Percentiles rank a stretch among this genome's conserved stretches.
phyloP scores from a whole-genome alignment of 2,113 vertebrate genomes.

The Rhinoderma darwinii region DNA sequence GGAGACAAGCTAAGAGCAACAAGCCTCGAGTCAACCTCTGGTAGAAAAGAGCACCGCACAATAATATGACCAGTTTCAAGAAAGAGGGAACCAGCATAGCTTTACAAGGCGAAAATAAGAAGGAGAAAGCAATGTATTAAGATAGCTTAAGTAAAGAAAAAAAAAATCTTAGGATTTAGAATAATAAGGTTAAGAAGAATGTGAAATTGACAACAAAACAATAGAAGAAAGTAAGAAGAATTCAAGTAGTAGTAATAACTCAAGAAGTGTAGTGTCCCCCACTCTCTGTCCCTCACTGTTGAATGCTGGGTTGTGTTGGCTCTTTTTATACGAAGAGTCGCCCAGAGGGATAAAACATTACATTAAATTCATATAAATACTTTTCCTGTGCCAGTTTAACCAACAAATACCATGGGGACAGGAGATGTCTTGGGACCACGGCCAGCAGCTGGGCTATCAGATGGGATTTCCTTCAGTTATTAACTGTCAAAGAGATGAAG shows the following conservation, averaged over 20 bases:
- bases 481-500: slow-evolving; percentile 67
- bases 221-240: too few species aligned
- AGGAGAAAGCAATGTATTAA: not conserved
- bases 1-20: slow-evolving; percentile 15
- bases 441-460: not conserved
- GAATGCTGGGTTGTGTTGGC: not conserved
- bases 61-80: not conserved
- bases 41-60: not conserved
- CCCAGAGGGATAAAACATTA: slow-evolving; percentile 11
- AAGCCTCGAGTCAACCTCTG: not conserved
- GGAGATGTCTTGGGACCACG: not conserved
- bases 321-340: not conserved
- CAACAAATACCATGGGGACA: not conserved
- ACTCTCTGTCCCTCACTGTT: not conserved
- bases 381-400: not conserved
- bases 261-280: not conserved
- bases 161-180: too few species aligned
- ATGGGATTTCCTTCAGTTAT: slow-evolving; percentile 43
- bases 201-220: not conserved
- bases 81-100: not conserved
- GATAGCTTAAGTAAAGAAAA: not conserved
- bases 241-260: too few species aligned
- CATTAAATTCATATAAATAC: not conserved
- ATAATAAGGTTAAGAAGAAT: too few species aligned
- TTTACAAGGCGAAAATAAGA: not conserved